phyloP scores from a whole-genome alignment of 2,113 vertebrate species.

The Leuciscus idus region DNA sequence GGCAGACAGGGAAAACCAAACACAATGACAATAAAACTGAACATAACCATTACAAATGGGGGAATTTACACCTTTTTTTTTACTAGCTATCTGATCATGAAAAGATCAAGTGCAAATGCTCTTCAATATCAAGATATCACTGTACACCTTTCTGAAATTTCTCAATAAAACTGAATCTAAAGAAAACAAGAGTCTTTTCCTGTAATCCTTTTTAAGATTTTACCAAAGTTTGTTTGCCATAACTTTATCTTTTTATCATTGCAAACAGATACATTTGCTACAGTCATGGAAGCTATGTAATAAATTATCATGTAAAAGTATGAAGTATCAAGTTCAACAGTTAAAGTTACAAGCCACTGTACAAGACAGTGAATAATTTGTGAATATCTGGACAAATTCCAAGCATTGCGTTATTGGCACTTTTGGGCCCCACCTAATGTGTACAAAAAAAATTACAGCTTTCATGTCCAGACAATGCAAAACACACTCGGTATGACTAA shows the following conservation, averaged over 20 bases:
- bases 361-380: neutral
- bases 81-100: too few relatives aligned
- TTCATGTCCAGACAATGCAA: slow-evolving; percentile 15
- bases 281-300: neutral
- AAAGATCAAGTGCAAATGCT: too few relatives aligned
- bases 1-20: too few relatives aligned
- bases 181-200: too few relatives aligned
- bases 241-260: neutral
- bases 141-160: too few relatives aligned
- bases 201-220: neutral
- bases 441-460: neutral
- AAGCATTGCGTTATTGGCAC: slow-evolving; percentile 3
- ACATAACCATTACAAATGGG: too few relatives aligned
- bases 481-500: neutral
- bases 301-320: neutral
- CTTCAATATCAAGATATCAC: too few relatives aligned
- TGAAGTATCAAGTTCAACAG: neutral
- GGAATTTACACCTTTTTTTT: too few relatives aligned
- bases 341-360: neutral
- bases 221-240: neutral
- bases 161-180: too few relatives aligned
- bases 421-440: slow-evolving; percentile 15
- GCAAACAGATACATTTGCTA: neutral
- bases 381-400: neutral
- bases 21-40: too few relatives aligned